Base-by-base conservation (phyloP, 2,797 vertebrate species). In the Brachyalestes nurse region DNA sequence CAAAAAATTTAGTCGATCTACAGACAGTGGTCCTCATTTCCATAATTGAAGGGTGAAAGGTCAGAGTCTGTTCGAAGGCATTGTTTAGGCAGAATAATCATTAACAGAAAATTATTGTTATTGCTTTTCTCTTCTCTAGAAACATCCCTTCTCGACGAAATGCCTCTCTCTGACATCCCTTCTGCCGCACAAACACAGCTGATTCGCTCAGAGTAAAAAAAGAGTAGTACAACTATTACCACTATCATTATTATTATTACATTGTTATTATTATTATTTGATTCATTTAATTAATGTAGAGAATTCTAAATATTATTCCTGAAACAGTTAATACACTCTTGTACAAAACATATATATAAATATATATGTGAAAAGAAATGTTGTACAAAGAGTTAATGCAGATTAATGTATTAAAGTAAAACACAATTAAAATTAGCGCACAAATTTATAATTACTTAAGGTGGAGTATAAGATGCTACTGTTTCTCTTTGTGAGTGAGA, bases 31-130 rank as follows among this genome's bases (percentile, higher is more conserved):
- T 70, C 83, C 90, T 91, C 85, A 93, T 94, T 94, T 94, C 90
- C 94, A 94, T 94, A 93, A 95, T 93, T 93, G 91, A 89, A 92
- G 91, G 93, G 93, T 91, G 90, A 94, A 93, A 93, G 94, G 94
- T 94, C 93, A 94, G 89, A 85, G 40, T 90, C 92, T 93, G 93
- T 93, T 92, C 92, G 90, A 83, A 89, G 89, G 88, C 90, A 91
- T 91, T 92, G 91, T 93, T 90, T 91, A 91, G 90, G 91, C 91
- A 91, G 92, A 94, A 94, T 93, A 93, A 92, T 93, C 94, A 94
- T 94, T 94, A 94, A 90, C 93, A 91, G 88, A 91, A 92, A 93
- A 94, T 94, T 92, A 92, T 90, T 93, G 89, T 93, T 93, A 93
- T 91, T 93, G 91, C 90, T 89, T 92, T 90, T 91, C 90, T 91